Conservation (phyloP, 2,113 vertebrate species). For the Lepus europaeus region DNA sequence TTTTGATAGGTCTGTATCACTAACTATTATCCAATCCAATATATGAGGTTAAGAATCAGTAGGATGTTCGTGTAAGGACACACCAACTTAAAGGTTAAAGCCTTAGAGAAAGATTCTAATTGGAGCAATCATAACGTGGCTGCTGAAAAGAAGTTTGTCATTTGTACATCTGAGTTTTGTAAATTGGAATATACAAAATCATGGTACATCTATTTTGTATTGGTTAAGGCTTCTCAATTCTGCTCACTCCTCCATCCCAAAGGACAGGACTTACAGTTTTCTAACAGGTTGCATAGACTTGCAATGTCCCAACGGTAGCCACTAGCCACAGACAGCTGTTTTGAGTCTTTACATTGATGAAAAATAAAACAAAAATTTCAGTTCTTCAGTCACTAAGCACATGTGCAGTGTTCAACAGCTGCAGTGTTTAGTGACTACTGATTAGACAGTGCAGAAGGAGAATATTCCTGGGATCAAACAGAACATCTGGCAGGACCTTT, state of each 20-base stretch:
- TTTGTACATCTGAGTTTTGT: background rate
- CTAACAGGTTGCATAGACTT: background rate
- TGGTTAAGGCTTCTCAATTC: background rate
- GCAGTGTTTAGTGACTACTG: background rate
- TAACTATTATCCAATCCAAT: background rate
- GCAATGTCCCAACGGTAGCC: background rate
- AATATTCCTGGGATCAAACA: background rate
- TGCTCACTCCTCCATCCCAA: background rate
- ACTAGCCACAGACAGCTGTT: background rate
- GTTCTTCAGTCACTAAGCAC: background rate
- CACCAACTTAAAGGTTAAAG: background rate
- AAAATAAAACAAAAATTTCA: constrained; percentile 3
- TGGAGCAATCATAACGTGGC: background rate
- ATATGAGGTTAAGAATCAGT: background rate
- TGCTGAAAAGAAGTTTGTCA: background rate
- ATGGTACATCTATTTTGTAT: background rate
- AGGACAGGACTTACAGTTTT: background rate
- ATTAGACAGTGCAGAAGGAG: background rate
- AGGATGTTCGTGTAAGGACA: background rate
- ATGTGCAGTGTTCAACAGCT: background rate
- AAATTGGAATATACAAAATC: background rate
- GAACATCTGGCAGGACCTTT: background rate
- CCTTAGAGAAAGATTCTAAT: background rate
- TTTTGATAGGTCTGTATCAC: background rate
- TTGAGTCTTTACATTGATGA: background rate